These are phyloP conservation scores for Macquaria ambigua DNA, from an alignment of 2,113 vertebrate species.

Conservation along the genomic window DNA sequence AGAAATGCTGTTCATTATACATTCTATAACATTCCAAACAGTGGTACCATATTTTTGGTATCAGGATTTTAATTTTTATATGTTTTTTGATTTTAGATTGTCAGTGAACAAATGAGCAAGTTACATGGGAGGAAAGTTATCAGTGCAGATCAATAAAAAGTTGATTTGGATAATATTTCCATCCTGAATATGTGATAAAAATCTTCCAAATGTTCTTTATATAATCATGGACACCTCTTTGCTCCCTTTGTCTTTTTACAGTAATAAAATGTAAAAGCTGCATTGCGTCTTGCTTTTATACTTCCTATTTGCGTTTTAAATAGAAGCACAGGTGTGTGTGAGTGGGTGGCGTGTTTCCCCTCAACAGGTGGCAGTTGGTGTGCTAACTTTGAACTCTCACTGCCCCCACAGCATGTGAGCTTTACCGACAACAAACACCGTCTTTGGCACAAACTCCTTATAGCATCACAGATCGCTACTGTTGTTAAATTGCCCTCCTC, in stretches of 20 bases:
- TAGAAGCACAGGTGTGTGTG: conserved; percentile 48
- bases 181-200: not conserved
- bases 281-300: not conserved
- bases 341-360: conserved; percentile 55
- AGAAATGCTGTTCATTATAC: not conserved
- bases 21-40: conserved; percentile 2
- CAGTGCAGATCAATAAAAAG: not conserved
- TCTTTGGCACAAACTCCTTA: conserved; percentile 38
- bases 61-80: not conserved
- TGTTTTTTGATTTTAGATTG: not conserved
- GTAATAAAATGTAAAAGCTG: conserved; percentile 51
- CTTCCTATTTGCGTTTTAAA: conserved; percentile 28
- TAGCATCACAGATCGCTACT: conserved; percentile 8
- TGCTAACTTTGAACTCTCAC: conserved; percentile 64
- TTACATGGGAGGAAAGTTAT: not conserved
- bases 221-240: not conserved
- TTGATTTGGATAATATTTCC: not conserved
- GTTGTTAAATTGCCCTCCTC: conserved; percentile 33
- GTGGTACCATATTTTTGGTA: not conserved
- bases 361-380: conserved; percentile 55
- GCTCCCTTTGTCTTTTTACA: conserved; percentile 14
- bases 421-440: conserved; percentile 61
- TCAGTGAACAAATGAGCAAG: not conserved
- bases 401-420: conserved; percentile 39
- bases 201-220: not conserved